Base-by-base conservation (phyloP, 2,797 vertebrate species). In the Petrocephalus schoutedeni region DNA sequence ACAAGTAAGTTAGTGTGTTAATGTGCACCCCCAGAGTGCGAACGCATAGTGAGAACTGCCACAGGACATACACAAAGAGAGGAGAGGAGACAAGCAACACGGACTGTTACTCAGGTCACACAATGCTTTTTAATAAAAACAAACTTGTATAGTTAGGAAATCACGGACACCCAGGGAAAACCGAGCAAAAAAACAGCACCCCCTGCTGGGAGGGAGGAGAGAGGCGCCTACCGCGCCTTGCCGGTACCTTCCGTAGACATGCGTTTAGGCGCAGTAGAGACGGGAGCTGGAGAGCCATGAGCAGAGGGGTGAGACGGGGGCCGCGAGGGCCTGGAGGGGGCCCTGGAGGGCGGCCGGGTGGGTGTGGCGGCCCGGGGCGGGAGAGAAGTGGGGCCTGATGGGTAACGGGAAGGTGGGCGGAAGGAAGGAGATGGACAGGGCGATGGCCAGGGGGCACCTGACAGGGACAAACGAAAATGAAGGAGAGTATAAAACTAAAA, bases 371-470 rank as follows among this genome's bases (percentile, higher is more conserved):
- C 98, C 97, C 97, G 97, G 95, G 97, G 97, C 95, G 98, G 98
- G 96, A 99, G 96, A 96, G 97, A 98, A 96, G 96, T 98, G 95
- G 98, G 97, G 95, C 97, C 97, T 95, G 98, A 97, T 97, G 97
- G 98, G 97, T 98, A 99, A 97, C 98, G 98, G 96, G 97, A 97
- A 97, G 97, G 97, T 97, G 97, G 97, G 94, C 97, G 98, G 96
- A 98, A 99, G 95, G 97, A 98, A 97, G 98, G 98, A 98, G 98
- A 99, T 95, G 97, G 97, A 97, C 98, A 99, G 96, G 97, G 97
- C 97, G 98, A 97, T 96, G 97, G 97, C 98, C 98, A 99, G 96
- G 98, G 94, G 89, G 96, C 95, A 97, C 97, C 97, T 97, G 96
- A 97, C 94, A 97, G 97, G 97, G 97, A 97, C 96, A 98, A 97